Percentiles rank a stretch among this genome's conserved stretches.
These are phyloP conservation scores for Ypsolopha scabrella DNA, from an alignment of 2,888 invertebrate species.

Conservation along the genomic window DNA sequence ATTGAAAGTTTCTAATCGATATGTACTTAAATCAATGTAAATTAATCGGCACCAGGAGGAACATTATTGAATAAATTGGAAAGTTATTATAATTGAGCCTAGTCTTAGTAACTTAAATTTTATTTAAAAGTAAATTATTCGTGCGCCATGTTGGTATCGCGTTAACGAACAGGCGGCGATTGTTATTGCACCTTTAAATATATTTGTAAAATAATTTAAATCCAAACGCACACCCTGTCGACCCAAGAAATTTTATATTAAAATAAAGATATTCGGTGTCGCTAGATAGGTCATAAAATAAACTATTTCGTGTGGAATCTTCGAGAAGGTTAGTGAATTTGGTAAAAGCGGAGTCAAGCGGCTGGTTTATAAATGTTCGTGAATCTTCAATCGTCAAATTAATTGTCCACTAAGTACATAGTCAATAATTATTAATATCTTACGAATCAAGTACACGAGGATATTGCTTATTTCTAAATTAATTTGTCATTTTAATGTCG, in stretches of 20 bases:
- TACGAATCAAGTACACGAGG: too few relatives aligned
- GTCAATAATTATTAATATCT: background rate
- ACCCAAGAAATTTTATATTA: constrained; percentile 13
- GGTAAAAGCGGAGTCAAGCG: constrained; percentile 22
- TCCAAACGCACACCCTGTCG: constrained; percentile 43
- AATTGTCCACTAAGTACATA: background rate
- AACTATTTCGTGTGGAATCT: constrained; percentile 44
- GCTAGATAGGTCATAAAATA: constrained; percentile 31
- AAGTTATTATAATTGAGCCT: constrained; percentile 62
- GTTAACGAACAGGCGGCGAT: constrained; percentile 10
- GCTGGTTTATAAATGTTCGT: background rate
- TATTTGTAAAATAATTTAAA: constrained; percentile 17
- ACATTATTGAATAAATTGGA: constrained; percentile 42
- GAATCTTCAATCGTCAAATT: background rate
- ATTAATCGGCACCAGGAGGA: constrained; percentile 54
- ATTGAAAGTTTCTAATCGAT: constrained; percentile 63
- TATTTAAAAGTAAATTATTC: constrained; percentile 33
- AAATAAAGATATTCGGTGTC: constrained; percentile 23
- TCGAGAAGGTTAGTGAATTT: constrained; percentile 67
- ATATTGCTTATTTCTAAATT: background rate
- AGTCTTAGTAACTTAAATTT: constrained; percentile 65
- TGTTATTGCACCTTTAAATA: constrained; percentile 25
- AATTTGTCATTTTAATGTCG: background rate
- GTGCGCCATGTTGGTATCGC: constrained; percentile 28
- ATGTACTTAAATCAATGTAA: constrained; percentile 68